Conservation (phyloP, 37 sponge, comb jelly and placozoan genomes). For the Spongilla lacustris region DNA sequence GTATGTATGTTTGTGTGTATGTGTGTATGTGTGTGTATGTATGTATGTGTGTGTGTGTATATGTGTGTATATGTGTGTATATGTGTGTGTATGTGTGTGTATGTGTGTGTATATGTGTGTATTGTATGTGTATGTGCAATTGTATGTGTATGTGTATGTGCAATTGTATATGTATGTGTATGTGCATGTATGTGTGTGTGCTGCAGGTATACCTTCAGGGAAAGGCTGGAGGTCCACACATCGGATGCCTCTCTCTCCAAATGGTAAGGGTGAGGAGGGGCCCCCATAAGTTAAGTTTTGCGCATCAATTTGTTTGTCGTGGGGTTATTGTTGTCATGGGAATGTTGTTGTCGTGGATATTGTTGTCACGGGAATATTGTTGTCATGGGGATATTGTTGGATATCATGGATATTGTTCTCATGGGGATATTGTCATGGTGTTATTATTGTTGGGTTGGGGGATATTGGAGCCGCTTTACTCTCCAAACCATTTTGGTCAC, state of each 20-base stretch:
- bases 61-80: background rate
- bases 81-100: background rate
- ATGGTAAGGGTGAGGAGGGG: conserved; percentile 39
- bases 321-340: too few relatives aligned
- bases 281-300: too few relatives aligned
- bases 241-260: conserved; percentile 61
- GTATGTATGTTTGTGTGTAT: background rate
- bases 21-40: background rate
- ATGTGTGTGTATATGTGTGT: background rate
- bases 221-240: conserved; percentile 62
- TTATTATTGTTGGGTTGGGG: too few relatives aligned
- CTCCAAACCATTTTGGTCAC: too few relatives aligned
- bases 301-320: too few relatives aligned
- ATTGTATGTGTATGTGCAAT: background rate
- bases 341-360: too few relatives aligned
- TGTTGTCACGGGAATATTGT: too few relatives aligned
- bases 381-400: too few relatives aligned
- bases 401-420: too few relatives aligned
- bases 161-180: background rate
- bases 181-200: background rate
- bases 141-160: background rate
- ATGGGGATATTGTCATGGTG: too few relatives aligned
- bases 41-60: background rate
- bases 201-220: conserved; percentile 51
- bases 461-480: too few relatives aligned